Percentiles rank a stretch among this genome's conserved stretches.
phyloP scores from a whole-genome alignment of 2,797 vertebrate species.

The Sciurus vulgaris region DNA sequence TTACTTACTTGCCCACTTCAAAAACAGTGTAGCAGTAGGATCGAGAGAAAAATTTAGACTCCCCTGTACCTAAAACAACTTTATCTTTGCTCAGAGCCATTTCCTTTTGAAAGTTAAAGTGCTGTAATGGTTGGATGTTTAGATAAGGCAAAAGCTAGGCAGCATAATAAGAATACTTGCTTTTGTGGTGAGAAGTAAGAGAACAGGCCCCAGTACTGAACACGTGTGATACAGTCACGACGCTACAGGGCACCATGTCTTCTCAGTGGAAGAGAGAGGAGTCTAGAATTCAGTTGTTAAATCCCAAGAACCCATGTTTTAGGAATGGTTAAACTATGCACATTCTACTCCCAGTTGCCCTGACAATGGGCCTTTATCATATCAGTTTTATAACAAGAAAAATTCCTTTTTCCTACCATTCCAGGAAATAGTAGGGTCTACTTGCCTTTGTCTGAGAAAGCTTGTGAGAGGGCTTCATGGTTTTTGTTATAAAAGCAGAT shows the following conservation, averaged over 20 bases:
- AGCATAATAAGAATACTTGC: not conserved
- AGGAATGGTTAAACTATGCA: not conserved
- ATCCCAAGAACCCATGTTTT: not conserved
- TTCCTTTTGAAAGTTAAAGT: not conserved
- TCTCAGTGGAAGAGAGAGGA: not conserved
- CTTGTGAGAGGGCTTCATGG: not conserved
- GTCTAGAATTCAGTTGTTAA: not conserved
- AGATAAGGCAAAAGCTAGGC: not conserved
- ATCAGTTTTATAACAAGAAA: constrained; percentile 25
- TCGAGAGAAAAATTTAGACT: constrained; percentile 26
- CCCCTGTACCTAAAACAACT: not conserved
- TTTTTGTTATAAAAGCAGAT: constrained; percentile 30
- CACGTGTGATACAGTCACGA: not conserved
- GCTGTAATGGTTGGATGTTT: not conserved
- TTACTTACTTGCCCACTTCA: not conserved
- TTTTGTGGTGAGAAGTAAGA: constrained; percentile 10
- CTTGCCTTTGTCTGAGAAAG: not conserved
- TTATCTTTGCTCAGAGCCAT: not conserved
- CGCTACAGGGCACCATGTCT: not conserved
- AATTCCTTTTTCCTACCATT: not conserved
- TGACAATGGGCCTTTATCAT: not conserved
- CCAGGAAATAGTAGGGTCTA: constrained; percentile 14
- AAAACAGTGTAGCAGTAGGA: not conserved
- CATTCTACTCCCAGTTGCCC: not conserved
- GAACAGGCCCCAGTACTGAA: not conserved